A percentile compares a stretch with the other conserved stretches of the same genome.
Evolutionary conservation across 2,888 invertebrate genomes (phyloP).

Genomic region (Opisthograptis luteolata): DNA sequence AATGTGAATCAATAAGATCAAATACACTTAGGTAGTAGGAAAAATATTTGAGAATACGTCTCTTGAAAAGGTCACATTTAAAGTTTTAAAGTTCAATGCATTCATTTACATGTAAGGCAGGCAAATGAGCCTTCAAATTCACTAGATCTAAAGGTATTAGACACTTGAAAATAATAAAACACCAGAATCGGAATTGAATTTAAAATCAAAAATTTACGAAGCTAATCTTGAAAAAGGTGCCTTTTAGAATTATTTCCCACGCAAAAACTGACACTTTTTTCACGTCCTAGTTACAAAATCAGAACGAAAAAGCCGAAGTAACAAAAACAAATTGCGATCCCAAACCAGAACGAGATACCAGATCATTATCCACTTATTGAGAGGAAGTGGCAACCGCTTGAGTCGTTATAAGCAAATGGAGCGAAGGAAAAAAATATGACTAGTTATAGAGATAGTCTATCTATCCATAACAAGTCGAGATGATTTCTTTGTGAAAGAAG

Average conservation of each 20-base stretch:
- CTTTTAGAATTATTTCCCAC: background rate
- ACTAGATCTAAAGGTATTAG: too few relatives aligned
- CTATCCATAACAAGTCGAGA: too few relatives aligned
- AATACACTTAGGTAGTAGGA: conserved; percentile 19
- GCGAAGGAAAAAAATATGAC: conserved; percentile 34
- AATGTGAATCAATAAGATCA: conserved; percentile 31
- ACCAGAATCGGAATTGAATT: too few relatives aligned
- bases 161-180: too few relatives aligned
- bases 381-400: conserved; percentile 73
- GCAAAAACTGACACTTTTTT: conserved; percentile 4
- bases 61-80: conserved; percentile 26
- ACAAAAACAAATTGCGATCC: conserved; percentile 66
- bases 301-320: conserved; percentile 56
- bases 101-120: background rate
- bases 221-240: background rate
- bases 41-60: conserved; percentile 30
- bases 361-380: conserved; percentile 78
- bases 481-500: too few relatives aligned
- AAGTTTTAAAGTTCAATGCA: conserved; percentile 18
- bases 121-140: too few relatives aligned
- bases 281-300: conserved; percentile 34
- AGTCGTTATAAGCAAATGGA: conserved; percentile 64
- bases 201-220: too few relatives aligned
- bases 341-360: conserved; percentile 64
- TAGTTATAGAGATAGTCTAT: conserved; percentile 24